phyloP scores from a whole-genome alignment of 2,888 invertebrate species.

The Pristionchus japonicus region DNA sequence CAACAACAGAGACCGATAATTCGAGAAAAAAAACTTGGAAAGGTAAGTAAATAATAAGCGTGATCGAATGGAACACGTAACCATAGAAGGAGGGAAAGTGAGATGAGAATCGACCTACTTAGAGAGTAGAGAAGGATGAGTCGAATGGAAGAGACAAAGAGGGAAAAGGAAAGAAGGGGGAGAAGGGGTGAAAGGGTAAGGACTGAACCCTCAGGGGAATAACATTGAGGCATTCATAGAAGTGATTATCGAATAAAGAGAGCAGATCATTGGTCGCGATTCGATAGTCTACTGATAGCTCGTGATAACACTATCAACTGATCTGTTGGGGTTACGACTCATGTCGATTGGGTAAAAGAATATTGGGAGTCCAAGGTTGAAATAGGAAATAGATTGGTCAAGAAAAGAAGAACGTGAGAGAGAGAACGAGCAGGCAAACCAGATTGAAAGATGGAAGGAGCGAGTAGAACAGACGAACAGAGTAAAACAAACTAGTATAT shows the following conservation, averaged over 20 bases:
- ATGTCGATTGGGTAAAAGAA: neutral
- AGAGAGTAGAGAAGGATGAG: neutral
- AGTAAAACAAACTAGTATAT: neutral
- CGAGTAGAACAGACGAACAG: neutral
- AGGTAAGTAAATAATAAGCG: neutral
- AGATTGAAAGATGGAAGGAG: neutral
- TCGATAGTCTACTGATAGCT: neutral
- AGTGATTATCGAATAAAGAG: neutral
- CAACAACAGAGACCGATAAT: neutral
- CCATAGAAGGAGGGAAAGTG: neutral
- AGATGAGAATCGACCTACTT: slow-evolving; percentile 22
- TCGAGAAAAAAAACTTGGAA: too few species aligned
- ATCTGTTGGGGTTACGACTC: neutral
- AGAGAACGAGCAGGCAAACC: neutral
- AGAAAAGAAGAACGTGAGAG: neutral
- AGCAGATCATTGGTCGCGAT: neutral
- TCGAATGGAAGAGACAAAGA: neutral
- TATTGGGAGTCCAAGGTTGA: neutral
- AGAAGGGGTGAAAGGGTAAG: neutral
- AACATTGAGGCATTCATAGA: neutral
- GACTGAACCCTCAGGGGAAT: neutral
- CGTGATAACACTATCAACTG: slow-evolving; percentile 21
- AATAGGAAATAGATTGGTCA: neutral
- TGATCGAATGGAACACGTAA: neutral
- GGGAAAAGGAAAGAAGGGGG: neutral